Conservation (phyloP, 2,113 vertebrate genomes). For the Microtus ochrogaster region DNA sequence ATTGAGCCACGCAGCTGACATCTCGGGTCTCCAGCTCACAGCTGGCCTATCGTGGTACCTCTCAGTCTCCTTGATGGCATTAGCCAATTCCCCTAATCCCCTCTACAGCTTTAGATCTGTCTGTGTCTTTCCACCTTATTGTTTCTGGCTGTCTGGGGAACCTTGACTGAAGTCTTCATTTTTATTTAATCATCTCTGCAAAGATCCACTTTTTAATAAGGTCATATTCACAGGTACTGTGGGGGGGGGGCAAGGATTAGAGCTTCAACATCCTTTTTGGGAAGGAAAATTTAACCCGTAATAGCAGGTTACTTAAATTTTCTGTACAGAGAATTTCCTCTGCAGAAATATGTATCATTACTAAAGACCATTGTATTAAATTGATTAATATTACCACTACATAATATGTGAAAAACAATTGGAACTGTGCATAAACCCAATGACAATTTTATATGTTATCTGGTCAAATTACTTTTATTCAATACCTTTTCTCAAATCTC, state of each 20-base stretch:
- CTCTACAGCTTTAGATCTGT: not conserved
- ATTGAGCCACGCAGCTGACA: not conserved
- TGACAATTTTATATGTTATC: not conserved
- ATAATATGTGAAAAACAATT: slow-evolving; percentile 1
- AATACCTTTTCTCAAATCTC: slow-evolving; percentile 25
- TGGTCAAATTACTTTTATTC: slow-evolving; percentile 11
- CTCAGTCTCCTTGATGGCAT: not conserved
- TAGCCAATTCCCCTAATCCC: not conserved
- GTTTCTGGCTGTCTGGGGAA: not conserved
- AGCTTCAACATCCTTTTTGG: not conserved
- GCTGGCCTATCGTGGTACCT: not conserved
- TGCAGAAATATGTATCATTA: not conserved
- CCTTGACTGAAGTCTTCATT: not conserved
- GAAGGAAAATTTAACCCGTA: not conserved
- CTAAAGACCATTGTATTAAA: not conserved
- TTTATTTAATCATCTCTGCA: not conserved
- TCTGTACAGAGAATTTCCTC: not conserved
- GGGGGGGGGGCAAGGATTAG: not conserved
- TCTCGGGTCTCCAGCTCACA: not conserved
- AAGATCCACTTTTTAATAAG: slow-evolving; percentile 31
- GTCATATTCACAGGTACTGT: not conserved
- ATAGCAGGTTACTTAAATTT: not conserved
- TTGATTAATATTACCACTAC: slow-evolving; percentile 5
- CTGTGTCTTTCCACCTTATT: not conserved
- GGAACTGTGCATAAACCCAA: not conserved